Evolutionary conservation across 2,888 invertebrate genomes (phyloP), one percentile per base, ranked within the genome.

Genomic region (Acanthosoma haemorrhoidale): DNA sequence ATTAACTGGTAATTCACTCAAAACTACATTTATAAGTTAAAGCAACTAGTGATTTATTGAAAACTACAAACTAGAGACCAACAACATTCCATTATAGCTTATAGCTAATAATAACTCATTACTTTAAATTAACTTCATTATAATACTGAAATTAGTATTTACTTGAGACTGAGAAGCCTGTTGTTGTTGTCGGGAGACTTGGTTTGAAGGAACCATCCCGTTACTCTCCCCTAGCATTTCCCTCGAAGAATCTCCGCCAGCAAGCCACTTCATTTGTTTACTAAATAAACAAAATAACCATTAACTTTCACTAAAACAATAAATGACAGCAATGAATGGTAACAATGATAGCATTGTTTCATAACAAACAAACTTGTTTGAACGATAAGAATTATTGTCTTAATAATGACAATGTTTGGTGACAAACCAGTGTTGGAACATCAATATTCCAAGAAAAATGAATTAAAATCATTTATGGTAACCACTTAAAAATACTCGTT

Each of bases 181-280:
- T 25, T 75, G 75, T 70, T 76, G 76, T 71, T 76, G 76, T 34
- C 72, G 74, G 31, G 73, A 73, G 11, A 72, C 73, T 71, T 72
- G 75, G 16, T 72, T 72, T 16, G 73, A 63, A 36, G 72, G 70
- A 31, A 75, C 75, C 74, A 75, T 76, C 43, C 77, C 77, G 74
- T 77, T 77, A 51, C 71, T 74, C 70, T 77, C 76, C 71, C 76
- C 76, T 73, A 77, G 75, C 77, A 77, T 77, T 74, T 76, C 77
- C 75, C 75, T 75, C 67, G 76, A 41, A 60, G 76, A 76, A 60
- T 73, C 75, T 63, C 75, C 76, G 64, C 74, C 76, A 73, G 75
- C 76, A 72, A 76, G 73, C 77, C 77, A 77, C 77, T 77, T 77
- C 77, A 77, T 77, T 76, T 75, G 76, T 75, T 75, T 25, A 6